Evolutionary conservation across 2,113 vertebrate species (phyloP).

Genomic region (Arizona elegans): DNA sequence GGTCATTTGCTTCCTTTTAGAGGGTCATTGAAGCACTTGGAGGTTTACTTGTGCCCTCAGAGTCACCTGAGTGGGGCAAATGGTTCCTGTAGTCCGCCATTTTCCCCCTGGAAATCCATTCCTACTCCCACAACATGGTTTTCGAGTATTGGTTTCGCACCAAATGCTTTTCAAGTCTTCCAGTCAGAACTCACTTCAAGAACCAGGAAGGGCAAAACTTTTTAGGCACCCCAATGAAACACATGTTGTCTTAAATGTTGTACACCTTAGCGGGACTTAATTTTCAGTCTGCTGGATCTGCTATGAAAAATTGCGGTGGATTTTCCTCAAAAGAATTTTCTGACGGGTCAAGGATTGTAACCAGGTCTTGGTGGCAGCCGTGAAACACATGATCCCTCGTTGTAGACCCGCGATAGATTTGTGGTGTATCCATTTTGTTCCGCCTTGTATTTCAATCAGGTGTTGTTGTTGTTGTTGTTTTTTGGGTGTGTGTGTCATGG

Average conservation of each 20-base stretch:
- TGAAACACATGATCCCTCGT: neutral
- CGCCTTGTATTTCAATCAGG: neutral
- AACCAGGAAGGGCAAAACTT: neutral
- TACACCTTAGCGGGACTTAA: neutral
- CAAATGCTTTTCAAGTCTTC: neutral
- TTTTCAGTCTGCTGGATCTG: neutral
- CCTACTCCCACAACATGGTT: too few relatives aligned
- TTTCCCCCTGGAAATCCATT: too few relatives aligned
- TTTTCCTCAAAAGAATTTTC: neutral
- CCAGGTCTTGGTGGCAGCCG: neutral
- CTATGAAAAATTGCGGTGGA: neutral
- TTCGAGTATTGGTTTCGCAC: too few relatives aligned
- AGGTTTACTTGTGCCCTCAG: neutral
- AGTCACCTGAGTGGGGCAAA: neutral
- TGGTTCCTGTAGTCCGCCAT: too few relatives aligned
- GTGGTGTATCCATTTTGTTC: conserved; percentile 6
- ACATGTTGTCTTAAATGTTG: neutral
- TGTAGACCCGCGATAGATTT: conserved; percentile 6
- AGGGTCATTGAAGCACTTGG: neutral
- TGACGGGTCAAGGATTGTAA: neutral
- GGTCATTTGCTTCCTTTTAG: neutral
- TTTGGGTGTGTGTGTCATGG: neutral
- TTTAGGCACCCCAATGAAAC: neutral
- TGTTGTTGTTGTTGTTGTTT: neutral
- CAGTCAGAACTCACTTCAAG: neutral